Conservation (phyloP, 2,888 invertebrate genomes). For the Agrotis segetum region DNA sequence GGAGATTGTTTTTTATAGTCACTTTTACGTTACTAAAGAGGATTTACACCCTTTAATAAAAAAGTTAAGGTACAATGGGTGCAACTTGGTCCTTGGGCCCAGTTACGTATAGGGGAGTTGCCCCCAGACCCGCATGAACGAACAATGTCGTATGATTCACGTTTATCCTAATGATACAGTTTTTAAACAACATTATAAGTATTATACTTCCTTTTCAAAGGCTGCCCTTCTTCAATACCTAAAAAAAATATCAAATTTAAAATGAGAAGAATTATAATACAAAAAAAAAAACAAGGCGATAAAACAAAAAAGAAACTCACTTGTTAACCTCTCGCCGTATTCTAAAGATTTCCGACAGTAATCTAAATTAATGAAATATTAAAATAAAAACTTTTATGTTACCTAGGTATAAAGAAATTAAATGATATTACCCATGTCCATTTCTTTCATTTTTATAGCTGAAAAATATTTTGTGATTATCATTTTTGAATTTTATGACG, state of each 20-base stretch:
- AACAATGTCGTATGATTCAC: too few species aligned
- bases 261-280: not conserved
- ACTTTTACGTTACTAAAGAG: too few species aligned
- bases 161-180: too few species aligned
- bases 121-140: too few species aligned
- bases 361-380: not conserved
- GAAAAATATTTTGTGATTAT: not conserved
- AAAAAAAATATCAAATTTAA: not conserved
- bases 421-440: slow-evolving; percentile 49
- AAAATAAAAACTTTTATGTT: not conserved
- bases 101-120: too few species aligned
- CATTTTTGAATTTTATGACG: not conserved
- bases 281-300: not conserved
- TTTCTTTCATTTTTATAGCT: slow-evolving; percentile 42
- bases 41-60: too few species aligned
- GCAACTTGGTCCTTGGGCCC: too few species aligned
- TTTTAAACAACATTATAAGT: not conserved
- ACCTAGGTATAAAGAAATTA: not conserved
- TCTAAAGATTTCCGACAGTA: slow-evolving; percentile 53
- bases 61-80: too few species aligned
- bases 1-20: too few species aligned
- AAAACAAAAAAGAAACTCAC: slow-evolving; percentile 65
- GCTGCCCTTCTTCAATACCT: slow-evolving; percentile 60
- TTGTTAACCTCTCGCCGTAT: slow-evolving; percentile 73
- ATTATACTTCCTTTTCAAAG: not conserved